These are phyloP conservation scores for Drosophila prostipennis DNA, from an alignment of 2,888 invertebrate genomes.

Conservation along the genomic window DNA sequence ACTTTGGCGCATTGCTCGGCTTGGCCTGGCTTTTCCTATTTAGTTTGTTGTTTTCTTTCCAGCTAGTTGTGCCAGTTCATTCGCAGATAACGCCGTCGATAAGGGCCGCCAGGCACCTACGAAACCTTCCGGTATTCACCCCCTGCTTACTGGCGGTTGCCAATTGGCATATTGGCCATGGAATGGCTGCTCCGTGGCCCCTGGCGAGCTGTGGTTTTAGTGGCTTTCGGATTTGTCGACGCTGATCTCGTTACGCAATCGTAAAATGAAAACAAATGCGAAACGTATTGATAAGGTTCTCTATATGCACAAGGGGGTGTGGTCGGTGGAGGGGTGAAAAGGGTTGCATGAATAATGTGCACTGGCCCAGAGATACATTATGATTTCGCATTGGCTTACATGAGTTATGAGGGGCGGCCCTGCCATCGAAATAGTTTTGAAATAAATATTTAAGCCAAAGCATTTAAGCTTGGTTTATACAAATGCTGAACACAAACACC, in stretches of 20 bases:
- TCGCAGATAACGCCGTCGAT: constrained; percentile 67
- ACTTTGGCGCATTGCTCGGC: constrained; percentile 70
- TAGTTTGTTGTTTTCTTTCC: constrained; percentile 51
- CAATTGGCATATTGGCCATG: constrained; percentile 68
- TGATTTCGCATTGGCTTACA: constrained; percentile 31
- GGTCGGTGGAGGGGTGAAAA: neutral
- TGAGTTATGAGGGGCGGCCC: constrained; percentile 20
- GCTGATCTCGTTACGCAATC: constrained; percentile 78
- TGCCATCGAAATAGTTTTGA: constrained; percentile 7
- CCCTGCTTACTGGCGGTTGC: constrained; percentile 46
- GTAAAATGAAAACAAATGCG: constrained; percentile 79
- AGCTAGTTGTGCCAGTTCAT: constrained; percentile 57
- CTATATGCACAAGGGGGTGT: constrained; percentile 34
- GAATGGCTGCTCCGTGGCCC: constrained; percentile 25
- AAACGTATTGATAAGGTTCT: constrained; percentile 74
- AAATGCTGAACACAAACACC: too few species aligned
- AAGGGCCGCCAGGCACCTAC: constrained; percentile 38
- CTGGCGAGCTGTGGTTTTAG: constrained; percentile 65
- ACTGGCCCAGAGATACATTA: constrained; percentile 31
- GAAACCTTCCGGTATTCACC: constrained; percentile 11
- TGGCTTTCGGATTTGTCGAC: constrained; percentile 77
- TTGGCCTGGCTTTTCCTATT: constrained; percentile 48
- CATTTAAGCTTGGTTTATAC: neutral
- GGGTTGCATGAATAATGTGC: constrained; percentile 40
- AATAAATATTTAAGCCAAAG: constrained; percentile 18